Base-by-base conservation (phyloP, 1,140 invertebrate species). In the Panulirus ornatus region DNA sequence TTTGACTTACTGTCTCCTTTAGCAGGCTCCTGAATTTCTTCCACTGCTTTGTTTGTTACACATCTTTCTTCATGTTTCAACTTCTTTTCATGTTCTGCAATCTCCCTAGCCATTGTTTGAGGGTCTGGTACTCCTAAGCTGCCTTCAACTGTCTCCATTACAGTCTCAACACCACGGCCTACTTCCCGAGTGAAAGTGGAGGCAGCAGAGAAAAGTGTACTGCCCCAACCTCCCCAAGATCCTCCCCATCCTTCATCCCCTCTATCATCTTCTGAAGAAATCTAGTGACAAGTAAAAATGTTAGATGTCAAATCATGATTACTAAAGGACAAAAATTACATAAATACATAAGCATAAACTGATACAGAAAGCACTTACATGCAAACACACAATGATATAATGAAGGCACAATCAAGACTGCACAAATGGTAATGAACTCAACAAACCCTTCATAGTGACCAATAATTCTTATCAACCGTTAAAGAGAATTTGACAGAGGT, bases 41-140 rank as follows among this genome's bases (percentile, higher is more conserved):
- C 73, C 27, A 44, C 22, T 34, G 14, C 79, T 27, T 30, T 36
- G n/a, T 47, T 38, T 75, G n/a, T 44, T 34, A 30, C 22, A 34
- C 6, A 22, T 38, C 76, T 0, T 76, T 76, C 34, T 30, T 75
- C 36, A 51, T 11, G 30, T 73, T 90, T 81, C 51, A 76, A 76
- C 75, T 76, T 92, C 36, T 34, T 91, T 73, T 86, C 75, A 44
- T 58, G 91, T 89, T 92, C 92, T 66, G 47, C 75, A 51, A 54
- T 63, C 44, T 92, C 88, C 42, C 84, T 94, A 0, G 95, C 96
- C 75, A 97, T 93, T 93, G 97, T 96, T 93, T 96, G 96, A 22
- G 97, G 96, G 93, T 97, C 95, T 36, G 97, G 96, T 9, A 96
- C 96, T 38, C 96, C 97, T 71, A 98, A 96, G 54, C 95, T 95